phyloP scores from a whole-genome alignment of 1,140 invertebrate species.

The Bathynomus jamesi region DNA sequence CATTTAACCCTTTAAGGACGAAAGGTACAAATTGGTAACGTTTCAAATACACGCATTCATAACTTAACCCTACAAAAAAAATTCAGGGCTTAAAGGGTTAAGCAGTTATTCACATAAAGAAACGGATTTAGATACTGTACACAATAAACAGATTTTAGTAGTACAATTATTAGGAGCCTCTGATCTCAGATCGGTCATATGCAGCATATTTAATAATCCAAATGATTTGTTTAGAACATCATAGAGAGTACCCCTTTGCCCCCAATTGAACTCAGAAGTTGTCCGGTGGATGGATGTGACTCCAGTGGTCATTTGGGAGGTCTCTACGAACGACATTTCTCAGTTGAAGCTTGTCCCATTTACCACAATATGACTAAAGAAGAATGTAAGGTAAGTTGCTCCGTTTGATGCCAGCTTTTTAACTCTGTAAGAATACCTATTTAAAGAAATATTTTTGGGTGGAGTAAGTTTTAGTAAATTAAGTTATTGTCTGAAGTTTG shows the following conservation, averaged over 20 bases:
- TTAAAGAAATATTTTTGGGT: neutral
- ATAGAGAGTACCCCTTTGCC: conserved; percentile 30
- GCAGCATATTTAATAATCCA: too few relatives aligned
- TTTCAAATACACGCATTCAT: too few relatives aligned
- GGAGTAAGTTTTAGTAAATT: neutral
- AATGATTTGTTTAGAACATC: neutral
- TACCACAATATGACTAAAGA: conserved; percentile 80
- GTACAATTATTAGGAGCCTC: too few relatives aligned
- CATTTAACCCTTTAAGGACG: too few relatives aligned
- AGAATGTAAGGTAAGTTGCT: conserved; percentile 61
- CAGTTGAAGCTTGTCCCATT: conserved; percentile 74
- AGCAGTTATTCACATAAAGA: too few relatives aligned
- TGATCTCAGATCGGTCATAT: too few relatives aligned
- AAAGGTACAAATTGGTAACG: too few relatives aligned
- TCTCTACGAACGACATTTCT: conserved; percentile 70
- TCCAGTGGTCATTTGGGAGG: conserved; percentile 79
- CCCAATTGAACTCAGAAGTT: conserved; percentile 56
- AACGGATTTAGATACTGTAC: too few relatives aligned
- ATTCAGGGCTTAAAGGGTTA: too few relatives aligned
- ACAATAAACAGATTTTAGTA: too few relatives aligned
- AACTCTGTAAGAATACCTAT: neutral
- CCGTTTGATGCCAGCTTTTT: too few relatives aligned
- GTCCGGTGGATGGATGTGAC: conserved; percentile 80
- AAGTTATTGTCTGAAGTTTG: neutral
- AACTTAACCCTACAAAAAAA: too few relatives aligned